A percentile compares a stretch with the other conserved stretches of the same genome.
phyloP scores from a whole-genome alignment of 2,888 invertebrate species.

The Drosophila multiciliata region DNA sequence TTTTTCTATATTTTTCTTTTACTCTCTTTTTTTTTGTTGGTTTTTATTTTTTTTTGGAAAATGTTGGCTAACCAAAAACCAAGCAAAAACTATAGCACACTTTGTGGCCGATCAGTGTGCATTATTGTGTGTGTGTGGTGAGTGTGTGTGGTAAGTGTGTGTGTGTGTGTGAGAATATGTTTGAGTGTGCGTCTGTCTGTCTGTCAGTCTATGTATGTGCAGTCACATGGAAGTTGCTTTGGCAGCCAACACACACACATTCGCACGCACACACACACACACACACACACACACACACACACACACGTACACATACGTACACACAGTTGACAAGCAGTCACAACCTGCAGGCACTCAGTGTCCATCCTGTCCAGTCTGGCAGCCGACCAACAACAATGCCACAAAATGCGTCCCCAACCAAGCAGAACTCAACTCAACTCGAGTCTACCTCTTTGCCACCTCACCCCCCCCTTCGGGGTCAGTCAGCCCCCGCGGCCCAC shows the following conservation, averaged over 20 bases:
- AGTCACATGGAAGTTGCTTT: conserved; percentile 67
- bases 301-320: too few relatives aligned
- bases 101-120: conserved; percentile 65
- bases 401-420: conserved; percentile 31
- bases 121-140: conserved; percentile 3
- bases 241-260: conserved; percentile 39
- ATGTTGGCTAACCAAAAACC: conserved; percentile 38
- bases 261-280: not conserved
- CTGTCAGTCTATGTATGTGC: conserved; percentile 28
- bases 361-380: conserved; percentile 17
- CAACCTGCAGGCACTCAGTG: conserved; percentile 34
- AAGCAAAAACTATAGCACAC: conserved; percentile 51
- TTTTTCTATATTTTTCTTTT: not conserved
- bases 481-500: not conserved
- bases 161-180: not conserved
- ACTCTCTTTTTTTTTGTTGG: not conserved
- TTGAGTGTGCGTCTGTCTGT: not conserved
- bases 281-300: not conserved
- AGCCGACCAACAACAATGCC: conserved; percentile 39
- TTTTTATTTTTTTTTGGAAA: conserved; percentile 10
- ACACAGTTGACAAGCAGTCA: conserved; percentile 30
- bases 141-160: not conserved
- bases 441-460: not conserved
- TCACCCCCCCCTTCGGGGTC: not conserved
- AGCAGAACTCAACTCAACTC: conserved; percentile 15